Evolutionary conservation across 92 coral and sea anemone species (phyloP), one percentile per base, ranked within the genome.

Genomic region (Galaxea fascicularis): DNA sequence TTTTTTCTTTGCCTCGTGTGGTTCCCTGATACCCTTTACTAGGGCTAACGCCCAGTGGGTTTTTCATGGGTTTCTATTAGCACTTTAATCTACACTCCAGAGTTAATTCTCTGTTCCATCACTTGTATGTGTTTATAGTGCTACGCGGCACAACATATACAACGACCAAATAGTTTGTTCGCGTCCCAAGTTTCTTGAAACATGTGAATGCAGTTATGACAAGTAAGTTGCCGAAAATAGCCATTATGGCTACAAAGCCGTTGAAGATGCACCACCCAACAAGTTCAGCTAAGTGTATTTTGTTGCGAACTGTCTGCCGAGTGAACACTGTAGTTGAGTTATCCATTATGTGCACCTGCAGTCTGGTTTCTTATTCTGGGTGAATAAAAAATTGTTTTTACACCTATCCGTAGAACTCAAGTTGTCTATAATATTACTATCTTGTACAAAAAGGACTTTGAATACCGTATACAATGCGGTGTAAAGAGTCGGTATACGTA

Each of bases 101-200:
- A n/a, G n/a, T n/a, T n/a, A n/a, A n/a, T n/a, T n/a, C n/a, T n/a
- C n/a, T n/a, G n/a, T n/a, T n/a, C n/a, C n/a, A n/a, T n/a, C n/a
- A n/a, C n/a, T n/a, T n/a, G n/a, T n/a, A n/a, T n/a, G n/a, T n/a
- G n/a, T n/a, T n/a, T n/a, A n/a, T n/a, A n/a, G n/a, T n/a, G n/a
- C n/a, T n/a, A n/a, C n/a, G n/a, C n/a, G n/a, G n/a, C n/a, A n/a
- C n/a, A n/a, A n/a, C n/a, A n/a, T n/a, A n/a, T n/a, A n/a, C 81
- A 60, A 59, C 56, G 7, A 76, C 81, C 22, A 76, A 76, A 60
- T 59, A 60, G 69, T 59, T 76, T 1, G 81, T 76, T 26, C 70
- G 54, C 10, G 81, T 76, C 60, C 81, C 31, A 76, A 76, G 81
- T 17, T 76, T 76, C 22, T 76, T 76, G 47, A 76, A 76, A 76